phyloP scores from a whole-genome alignment of 1,140 invertebrate species.

The Steinernema feltiae region DNA sequence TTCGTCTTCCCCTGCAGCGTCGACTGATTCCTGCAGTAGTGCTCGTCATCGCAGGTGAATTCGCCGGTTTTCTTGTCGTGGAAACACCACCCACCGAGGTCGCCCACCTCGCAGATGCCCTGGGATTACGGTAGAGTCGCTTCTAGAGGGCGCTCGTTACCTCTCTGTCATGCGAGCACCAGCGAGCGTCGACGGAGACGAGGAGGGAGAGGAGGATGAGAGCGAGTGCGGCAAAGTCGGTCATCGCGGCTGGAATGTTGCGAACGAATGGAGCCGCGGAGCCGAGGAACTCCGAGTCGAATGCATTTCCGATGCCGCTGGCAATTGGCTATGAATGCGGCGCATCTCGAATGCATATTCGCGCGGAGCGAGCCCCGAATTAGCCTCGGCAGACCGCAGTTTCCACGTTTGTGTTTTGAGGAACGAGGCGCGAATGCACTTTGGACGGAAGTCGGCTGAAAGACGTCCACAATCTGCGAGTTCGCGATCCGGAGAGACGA shows the following conservation, averaged over 20 bases:
- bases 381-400: too few species aligned
- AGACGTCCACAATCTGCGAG: too few species aligned
- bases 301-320: neutral
- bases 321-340: neutral
- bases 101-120: neutral
- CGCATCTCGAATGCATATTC: neutral
- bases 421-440: too few species aligned
- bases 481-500: too few species aligned
- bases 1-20: neutral
- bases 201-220: neutral
- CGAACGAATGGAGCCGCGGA: neutral
- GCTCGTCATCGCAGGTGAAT: neutral
- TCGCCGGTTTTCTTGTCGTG: constrained; percentile 2
- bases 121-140: neutral
- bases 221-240: neutral
- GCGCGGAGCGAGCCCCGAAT: too few species aligned
- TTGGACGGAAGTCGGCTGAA: too few species aligned
- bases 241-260: neutral
- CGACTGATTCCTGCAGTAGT: neutral
- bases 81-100: neutral
- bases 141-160: neutral
- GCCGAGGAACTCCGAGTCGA: neutral
- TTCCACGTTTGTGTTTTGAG: too few species aligned
- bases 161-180: neutral
- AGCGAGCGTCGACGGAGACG: neutral